Base-by-base conservation (phyloP, 2,888 invertebrate genomes). In the Candidula unifasciata region DNA sequence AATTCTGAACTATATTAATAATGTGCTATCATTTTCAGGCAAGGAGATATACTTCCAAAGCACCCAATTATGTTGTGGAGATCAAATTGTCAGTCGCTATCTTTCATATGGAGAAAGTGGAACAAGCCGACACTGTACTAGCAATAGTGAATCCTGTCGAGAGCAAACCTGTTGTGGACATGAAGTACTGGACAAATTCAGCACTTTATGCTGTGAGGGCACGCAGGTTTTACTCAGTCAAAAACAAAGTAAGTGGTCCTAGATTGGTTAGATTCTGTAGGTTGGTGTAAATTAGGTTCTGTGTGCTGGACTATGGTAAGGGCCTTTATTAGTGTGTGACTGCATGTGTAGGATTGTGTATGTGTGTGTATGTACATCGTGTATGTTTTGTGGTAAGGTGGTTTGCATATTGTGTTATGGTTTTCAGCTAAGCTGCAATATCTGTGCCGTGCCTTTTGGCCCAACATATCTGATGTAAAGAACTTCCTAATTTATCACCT, bases 231-330 rank as follows among this genome's bases (percentile, higher is more conserved):
- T 52, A 0, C 30, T 80, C 16, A 68, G 2, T 30, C 21, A 66
- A 0, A 27, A n/a, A 64, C 76, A 82, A 35, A 18, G 82, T 71
- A 60, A 71, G 82, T 76, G 54, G 5, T 37, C 71, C 0, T 33
- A 8, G 44, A 44, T 44, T 44, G 6, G 6, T 44, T 10, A 44
- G 10, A 6, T 44, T 3, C 44, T 44, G 44, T 44, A 44, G 3
- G 44, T n/a, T 16, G 16, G 24, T n/a, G 3, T 60, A 24, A 60
- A 60, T 24, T 60, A n/a, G 5, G 10, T 60, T 60, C n/a, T 60
- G 2, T 21, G 21, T 21, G 60, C 24, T 60, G 60, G 60, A 60
- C n/a, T 21, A 60, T 60, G 60, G 18, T 60, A 1, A 60, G 60
- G n/a, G 10, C 44, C 13, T 44, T 44, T 44, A 10, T 44, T 44